Percentiles rank a stretch among this genome's conserved stretches.
Evolutionary conservation across 2,797 vertebrate species (phyloP).

Genomic region (Lacerta bilineata): DNA sequence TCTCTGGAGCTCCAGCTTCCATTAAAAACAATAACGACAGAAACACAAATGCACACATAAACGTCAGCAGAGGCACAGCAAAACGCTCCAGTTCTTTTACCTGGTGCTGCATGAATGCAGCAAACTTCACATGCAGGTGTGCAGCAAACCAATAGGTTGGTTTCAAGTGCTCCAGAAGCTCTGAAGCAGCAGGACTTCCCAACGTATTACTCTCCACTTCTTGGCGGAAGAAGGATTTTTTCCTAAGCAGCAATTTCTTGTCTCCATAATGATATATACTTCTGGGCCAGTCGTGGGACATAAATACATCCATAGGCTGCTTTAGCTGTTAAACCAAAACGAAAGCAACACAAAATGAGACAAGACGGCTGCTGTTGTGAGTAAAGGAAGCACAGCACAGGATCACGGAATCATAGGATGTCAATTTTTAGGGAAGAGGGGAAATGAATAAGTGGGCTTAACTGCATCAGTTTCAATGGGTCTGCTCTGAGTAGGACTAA

Average conservation of each 20-base stretch:
- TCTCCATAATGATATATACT: slow-evolving; percentile 94
- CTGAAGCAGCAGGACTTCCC: slow-evolving; percentile 93
- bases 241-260: slow-evolving; percentile 89
- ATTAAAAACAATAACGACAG: neutral
- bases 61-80: neutral
- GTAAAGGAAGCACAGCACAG: neutral
- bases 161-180: slow-evolving; percentile 92
- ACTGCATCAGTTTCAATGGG: neutral
- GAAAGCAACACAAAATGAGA: neutral
- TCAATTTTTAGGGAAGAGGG: neutral
- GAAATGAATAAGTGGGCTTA: neutral
- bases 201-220: slow-evolving; percentile 93
- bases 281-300: slow-evolving; percentile 98
- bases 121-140: slow-evolving; percentile 97
- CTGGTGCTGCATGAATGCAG: slow-evolving; percentile 93
- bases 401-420: no score
- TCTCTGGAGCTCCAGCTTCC: neutral
- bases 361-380: neutral
- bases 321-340: slow-evolving; percentile 82
- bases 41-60: neutral
- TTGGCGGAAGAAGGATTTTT: slow-evolving; percentile 92
- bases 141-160: slow-evolving; percentile 98
- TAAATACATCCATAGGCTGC: slow-evolving; percentile 92
- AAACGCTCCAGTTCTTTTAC: slow-evolving; percentile 73
- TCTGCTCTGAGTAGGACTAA: no score